phyloP scores from a whole-genome alignment of 2,888 invertebrate species.

The Heliconius ismenius region DNA sequence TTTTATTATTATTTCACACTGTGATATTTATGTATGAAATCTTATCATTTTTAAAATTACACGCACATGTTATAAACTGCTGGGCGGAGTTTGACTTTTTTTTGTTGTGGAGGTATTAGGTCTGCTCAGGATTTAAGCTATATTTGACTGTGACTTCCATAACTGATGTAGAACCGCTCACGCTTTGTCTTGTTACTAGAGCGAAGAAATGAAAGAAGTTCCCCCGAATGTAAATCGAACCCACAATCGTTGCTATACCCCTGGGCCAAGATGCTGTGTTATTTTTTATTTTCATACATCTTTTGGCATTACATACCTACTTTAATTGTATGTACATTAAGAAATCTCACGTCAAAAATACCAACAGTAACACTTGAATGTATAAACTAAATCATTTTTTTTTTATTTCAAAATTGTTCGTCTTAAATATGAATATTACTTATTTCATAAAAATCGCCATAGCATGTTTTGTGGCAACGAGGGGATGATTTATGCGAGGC shows the following conservation, averaged over 20 bases:
- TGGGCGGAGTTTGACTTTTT: too few relatives aligned
- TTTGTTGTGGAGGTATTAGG: too few relatives aligned
- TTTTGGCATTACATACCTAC: too few relatives aligned
- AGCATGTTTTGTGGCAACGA: not conserved
- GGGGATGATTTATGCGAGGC: slow-evolving; percentile 2
- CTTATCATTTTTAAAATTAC: not conserved
- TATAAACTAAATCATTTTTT: not conserved
- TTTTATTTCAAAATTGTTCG: not conserved
- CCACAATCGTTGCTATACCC: not conserved
- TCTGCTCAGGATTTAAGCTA: too few relatives aligned
- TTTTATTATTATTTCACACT: too few relatives aligned
- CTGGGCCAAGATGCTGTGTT: too few relatives aligned
- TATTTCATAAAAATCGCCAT: not conserved
- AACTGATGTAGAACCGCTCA: too few relatives aligned
- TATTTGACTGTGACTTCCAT: too few relatives aligned
- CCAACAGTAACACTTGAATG: too few relatives aligned
- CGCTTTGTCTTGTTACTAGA: not conserved
- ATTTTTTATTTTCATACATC: too few relatives aligned
- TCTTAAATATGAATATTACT: not conserved
- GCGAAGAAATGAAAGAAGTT: not conserved
- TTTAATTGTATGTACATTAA: too few relatives aligned
- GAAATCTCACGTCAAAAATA: too few relatives aligned
- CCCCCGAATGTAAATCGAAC: not conserved
- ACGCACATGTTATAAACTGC: rapidly evolving
- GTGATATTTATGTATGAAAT: not conserved